Evolutionary conservation across 2,797 vertebrate species (phyloP).

Genomic region (Takifugu rubripes): DNA sequence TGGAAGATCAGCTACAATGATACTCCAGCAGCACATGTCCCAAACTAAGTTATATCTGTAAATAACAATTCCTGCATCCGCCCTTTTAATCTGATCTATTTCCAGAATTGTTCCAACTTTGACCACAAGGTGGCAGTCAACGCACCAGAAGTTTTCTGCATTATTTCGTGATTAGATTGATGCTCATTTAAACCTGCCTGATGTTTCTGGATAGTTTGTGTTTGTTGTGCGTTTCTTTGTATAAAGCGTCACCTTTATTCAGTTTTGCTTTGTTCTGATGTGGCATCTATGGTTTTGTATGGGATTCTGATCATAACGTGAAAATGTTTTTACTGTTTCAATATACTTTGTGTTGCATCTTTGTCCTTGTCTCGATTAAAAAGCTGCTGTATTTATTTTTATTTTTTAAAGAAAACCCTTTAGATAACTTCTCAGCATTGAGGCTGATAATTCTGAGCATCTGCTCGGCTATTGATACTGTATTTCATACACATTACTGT

Average conservation of each 20-base stretch:
- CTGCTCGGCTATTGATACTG: too few species aligned
- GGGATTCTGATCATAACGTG: constrained; percentile 26
- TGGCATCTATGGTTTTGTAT: constrained; percentile 22
- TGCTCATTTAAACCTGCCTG: constrained; percentile 27
- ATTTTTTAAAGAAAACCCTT: constrained; percentile 25
- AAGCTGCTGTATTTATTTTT: constrained; percentile 31
- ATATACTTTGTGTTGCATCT: constrained; percentile 45
- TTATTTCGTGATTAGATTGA: neutral
- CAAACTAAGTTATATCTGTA: too few species aligned
- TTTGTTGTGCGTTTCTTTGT: constrained; percentile 33
- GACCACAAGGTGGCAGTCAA: too few species aligned
- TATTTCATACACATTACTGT: constrained; percentile 15
- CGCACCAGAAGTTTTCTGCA: too few species aligned
- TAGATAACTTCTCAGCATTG: constrained; percentile 32
- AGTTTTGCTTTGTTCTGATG: constrained; percentile 32
- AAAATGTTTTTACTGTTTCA: constrained; percentile 34
- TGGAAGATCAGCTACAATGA: neutral
- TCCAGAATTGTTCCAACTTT: too few species aligned
- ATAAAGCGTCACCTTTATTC: constrained; percentile 3
- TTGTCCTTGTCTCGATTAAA: constrained; percentile 37
- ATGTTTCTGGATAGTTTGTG: constrained; percentile 52
- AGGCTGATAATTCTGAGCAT: neutral
- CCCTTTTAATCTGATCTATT: too few species aligned
- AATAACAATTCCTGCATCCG: too few species aligned
- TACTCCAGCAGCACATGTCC: too few species aligned